Evolutionary conservation across 92 coral and sea anemone species (phyloP).

Genomic region (Palythoa grandis): DNA sequence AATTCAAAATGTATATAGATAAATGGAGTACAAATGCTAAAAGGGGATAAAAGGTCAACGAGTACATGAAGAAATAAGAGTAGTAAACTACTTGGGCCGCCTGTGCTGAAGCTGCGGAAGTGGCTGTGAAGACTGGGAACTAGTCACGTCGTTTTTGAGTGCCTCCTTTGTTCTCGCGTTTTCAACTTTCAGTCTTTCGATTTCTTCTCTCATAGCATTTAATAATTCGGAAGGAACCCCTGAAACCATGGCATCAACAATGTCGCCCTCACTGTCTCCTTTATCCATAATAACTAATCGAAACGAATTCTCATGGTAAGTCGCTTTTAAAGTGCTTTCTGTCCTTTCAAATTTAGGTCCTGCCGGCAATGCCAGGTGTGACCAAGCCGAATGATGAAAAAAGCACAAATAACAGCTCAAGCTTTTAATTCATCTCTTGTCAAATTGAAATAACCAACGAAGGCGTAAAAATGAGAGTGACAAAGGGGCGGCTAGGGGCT

Average conservation of each 20-base stretch:
- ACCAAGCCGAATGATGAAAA: neutral
- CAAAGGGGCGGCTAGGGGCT: neutral
- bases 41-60: too few relatives aligned
- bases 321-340: neutral
- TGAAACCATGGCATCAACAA: neutral
- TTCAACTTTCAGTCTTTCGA: slow-evolving; percentile 7
- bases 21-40: too few relatives aligned
- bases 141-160: slow-evolving; percentile 12
- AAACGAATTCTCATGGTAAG: neutral
- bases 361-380: neutral
- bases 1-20: too few relatives aligned
- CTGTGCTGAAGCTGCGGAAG: slow-evolving; percentile 12
- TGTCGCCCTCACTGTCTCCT: slow-evolving; percentile 6
- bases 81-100: slow-evolving; percentile 20
- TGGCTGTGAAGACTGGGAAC: slow-evolving; percentile 22
- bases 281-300: neutral
- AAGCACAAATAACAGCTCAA: too few relatives aligned
- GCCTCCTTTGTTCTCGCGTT: slow-evolving; percentile 10
- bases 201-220: slow-evolving; percentile 7
- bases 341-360: neutral
- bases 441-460: too few relatives aligned
- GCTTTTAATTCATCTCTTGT: too few relatives aligned
- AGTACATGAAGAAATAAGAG: too few relatives aligned
- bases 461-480: neutral
- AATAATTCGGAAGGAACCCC: neutral